These are phyloP conservation scores for Tortricodes alternella DNA, from an alignment of 2,888 invertebrate species.

Conservation along the genomic window DNA sequence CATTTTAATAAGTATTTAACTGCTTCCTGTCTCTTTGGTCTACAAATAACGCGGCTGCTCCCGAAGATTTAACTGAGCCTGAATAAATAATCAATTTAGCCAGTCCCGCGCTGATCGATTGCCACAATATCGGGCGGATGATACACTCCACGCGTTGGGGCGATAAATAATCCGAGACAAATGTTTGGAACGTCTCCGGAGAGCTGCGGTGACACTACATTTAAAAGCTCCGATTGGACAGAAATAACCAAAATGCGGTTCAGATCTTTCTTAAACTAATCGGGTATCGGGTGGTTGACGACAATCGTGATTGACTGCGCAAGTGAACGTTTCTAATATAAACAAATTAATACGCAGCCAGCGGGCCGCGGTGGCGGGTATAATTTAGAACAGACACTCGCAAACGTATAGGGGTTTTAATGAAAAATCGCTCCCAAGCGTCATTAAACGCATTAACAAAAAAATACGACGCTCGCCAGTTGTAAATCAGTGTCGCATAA, in stretches of 20 bases:
- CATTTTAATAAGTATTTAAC: conserved; percentile 67
- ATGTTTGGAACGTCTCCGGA: conserved; percentile 78
- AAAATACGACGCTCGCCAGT: conserved; percentile 57
- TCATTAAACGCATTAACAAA: conserved; percentile 61
- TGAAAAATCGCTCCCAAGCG: conserved; percentile 51
- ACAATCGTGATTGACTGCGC: conserved; percentile 82
- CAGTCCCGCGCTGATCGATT: conserved; percentile 76
- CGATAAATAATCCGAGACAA: conserved; percentile 82
- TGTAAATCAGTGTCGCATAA: conserved; percentile 63
- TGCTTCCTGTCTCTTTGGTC: conserved; percentile 67
- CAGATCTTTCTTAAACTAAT: conserved; percentile 82
- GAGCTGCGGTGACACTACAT: conserved; percentile 82
- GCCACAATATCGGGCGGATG: conserved; percentile 79
- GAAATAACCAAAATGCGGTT: conserved; percentile 82
- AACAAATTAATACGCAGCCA: conserved; percentile 80
- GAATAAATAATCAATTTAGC: conserved; percentile 80
- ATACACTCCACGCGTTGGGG: conserved; percentile 74
- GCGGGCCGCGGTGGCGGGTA: conserved; percentile 52
- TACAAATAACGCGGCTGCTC: conserved; percentile 71
- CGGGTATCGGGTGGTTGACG: conserved; percentile 79
- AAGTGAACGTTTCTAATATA: conserved; percentile 81
- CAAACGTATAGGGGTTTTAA: conserved; percentile 43
- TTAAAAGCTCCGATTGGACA: conserved; percentile 82
- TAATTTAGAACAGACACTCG: conserved; percentile 53
- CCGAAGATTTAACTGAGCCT: conserved; percentile 75